These are phyloP conservation scores for Trichogramma pretiosum DNA, from an alignment of 1,140 invertebrate genomes.

Conservation along the genomic window DNA sequence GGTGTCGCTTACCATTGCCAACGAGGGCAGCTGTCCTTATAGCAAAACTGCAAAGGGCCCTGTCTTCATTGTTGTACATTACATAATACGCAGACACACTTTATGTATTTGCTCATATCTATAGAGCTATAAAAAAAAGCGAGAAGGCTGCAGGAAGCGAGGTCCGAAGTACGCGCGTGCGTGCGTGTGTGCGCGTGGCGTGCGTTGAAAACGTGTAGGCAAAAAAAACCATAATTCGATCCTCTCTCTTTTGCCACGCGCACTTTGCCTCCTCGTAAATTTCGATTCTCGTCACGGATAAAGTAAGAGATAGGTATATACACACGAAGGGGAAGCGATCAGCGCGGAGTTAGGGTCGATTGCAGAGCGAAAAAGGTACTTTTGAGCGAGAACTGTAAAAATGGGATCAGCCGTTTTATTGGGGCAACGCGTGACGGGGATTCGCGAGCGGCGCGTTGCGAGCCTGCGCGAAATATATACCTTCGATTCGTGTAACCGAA, in stretches of 20 bases:
- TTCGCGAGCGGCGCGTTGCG: too few species aligned
- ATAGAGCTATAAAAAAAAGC: too few species aligned
- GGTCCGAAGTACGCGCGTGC: neutral
- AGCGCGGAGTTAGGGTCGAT: neutral
- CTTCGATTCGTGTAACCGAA: conserved; percentile 10
- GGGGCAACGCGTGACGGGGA: conserved; percentile 13
- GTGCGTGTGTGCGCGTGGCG: conserved; percentile 3
- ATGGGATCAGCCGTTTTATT: conserved; percentile 21
- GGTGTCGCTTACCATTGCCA: neutral
- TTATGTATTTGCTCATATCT: too few species aligned
- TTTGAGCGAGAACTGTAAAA: conserved; percentile 21
- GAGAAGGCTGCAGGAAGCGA: neutral
- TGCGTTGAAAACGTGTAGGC: conserved; percentile 1
- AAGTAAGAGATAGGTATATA: too few species aligned
- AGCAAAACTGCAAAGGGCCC: too few species aligned
- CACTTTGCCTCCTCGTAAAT: conserved; percentile 10
- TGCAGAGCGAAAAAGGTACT: conserved; percentile 2
- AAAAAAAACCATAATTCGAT: conserved; percentile 15
- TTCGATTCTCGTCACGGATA: conserved; percentile 18
- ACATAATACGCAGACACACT: too few species aligned
- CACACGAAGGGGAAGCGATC: neutral
- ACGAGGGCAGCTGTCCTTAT: conserved; percentile 7
- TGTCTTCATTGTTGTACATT: neutral
- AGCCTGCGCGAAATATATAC: too few species aligned
- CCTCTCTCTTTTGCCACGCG: neutral